phyloP scores from a whole-genome alignment of 2,888 invertebrate genomes.

The Autographa pulchrina region DNA sequence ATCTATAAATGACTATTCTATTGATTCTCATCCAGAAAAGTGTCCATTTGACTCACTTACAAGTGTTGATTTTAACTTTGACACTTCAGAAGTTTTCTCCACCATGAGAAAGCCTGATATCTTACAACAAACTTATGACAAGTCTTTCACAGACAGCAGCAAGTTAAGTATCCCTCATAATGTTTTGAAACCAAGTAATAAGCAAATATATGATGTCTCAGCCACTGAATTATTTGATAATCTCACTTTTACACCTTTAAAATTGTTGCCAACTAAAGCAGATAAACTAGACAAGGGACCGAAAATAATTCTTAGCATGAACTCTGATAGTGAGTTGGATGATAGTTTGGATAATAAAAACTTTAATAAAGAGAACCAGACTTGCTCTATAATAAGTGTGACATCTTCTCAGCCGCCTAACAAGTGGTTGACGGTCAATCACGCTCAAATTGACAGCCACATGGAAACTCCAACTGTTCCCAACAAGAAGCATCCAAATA shows the following conservation, averaged over 20 bases:
- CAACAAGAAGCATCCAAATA: constrained; percentile 83
- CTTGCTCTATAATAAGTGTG: constrained; percentile 78
- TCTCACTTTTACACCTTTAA: constrained; percentile 82
- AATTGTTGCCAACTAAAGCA: constrained; percentile 67
- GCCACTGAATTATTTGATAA: constrained; percentile 80
- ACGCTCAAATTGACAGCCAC: constrained; percentile 64
- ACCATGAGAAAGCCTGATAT: constrained; percentile 71
- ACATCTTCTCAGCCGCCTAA: constrained; percentile 75
- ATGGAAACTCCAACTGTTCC: constrained; percentile 69
- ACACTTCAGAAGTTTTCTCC: constrained; percentile 83
- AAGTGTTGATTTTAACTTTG: constrained; percentile 76
- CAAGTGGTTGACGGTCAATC: constrained; percentile 74
- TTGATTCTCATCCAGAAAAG: constrained; percentile 64
- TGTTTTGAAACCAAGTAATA: constrained; percentile 78
- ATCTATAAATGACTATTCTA: constrained; percentile 67
- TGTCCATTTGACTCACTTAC: constrained; percentile 82
- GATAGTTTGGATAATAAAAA: constrained; percentile 76
- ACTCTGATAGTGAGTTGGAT: constrained; percentile 81
- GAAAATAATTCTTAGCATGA: constrained; percentile 78
- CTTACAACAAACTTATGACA: constrained; percentile 80
- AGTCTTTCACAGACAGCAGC: constrained; percentile 63
- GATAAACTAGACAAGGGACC: constrained; percentile 81
- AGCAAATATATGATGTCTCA: constrained; percentile 65
- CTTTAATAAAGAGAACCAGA: constrained; percentile 79
- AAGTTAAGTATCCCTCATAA: constrained; percentile 63